Conservation (phyloP, 2,888 invertebrate species). For the Cerastoderma edule region DNA sequence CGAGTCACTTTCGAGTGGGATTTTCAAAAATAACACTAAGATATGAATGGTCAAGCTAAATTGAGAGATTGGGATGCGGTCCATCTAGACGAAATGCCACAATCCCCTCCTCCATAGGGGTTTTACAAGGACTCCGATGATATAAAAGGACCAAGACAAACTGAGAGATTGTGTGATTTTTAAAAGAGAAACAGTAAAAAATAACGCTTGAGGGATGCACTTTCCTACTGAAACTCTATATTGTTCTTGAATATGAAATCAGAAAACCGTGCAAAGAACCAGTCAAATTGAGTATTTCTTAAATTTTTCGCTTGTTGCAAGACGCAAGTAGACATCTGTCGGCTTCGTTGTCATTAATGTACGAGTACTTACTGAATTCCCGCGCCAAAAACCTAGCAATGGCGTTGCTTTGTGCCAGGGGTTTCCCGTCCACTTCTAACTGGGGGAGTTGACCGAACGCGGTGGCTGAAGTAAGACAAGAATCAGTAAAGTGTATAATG, state of each 20-base stretch:
- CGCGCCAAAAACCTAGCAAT: constrained; percentile 55
- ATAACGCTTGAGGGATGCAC: neutral
- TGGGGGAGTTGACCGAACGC: constrained; percentile 52
- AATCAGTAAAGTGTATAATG: neutral
- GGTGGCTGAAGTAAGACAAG: constrained; percentile 29
- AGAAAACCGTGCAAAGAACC: neutral
- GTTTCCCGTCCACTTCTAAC: constrained; percentile 50
- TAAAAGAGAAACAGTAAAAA: neutral
- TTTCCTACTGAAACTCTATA: neutral
- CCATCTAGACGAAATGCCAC: too few species aligned
- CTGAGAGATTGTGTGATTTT: too few species aligned
- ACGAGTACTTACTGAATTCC: constrained; percentile 56
- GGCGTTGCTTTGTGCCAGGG: constrained; percentile 48
- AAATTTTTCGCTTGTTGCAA: neutral
- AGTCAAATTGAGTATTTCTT: neutral
- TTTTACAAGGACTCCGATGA: too few species aligned
- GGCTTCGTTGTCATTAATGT: too few species aligned
- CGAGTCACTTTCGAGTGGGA: neutral
- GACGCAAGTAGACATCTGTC: too few species aligned
- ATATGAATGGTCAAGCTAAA: too few species aligned
- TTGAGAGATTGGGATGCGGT: too few species aligned
- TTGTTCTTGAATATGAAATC: neutral
- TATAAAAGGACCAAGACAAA: too few species aligned
- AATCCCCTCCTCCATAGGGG: too few species aligned
- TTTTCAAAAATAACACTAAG: too few species aligned